Evolutionary conservation across 2,888 invertebrate genomes (phyloP).

Genomic region (Melanophora roralis): DNA sequence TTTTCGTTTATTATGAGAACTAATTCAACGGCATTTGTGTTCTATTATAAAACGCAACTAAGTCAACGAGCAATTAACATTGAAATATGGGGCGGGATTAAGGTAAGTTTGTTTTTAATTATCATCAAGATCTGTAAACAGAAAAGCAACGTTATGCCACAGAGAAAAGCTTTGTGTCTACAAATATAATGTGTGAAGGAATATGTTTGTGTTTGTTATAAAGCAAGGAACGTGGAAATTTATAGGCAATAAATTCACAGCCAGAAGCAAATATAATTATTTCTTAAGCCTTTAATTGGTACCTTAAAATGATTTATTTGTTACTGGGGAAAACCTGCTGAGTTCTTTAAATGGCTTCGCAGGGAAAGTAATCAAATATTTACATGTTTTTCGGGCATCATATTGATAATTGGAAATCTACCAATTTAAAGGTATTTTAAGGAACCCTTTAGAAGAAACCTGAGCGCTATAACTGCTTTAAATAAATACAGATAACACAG

Average conservation of each 20-base stretch:
- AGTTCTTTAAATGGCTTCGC: too few species aligned
- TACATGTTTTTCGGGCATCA: too few species aligned
- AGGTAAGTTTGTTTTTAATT: slow-evolving; percentile 34
- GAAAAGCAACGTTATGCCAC: not conserved
- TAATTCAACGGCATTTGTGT: not conserved
- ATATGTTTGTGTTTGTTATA: not conserved
- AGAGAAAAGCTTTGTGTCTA: too few species aligned
- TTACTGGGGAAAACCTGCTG: too few species aligned
- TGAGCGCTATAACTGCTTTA: too few species aligned
- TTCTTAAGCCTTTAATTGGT: too few species aligned
- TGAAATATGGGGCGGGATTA: slow-evolving; percentile 33
- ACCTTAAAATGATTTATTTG: too few species aligned
- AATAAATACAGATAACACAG: too few species aligned
- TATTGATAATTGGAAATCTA: too few species aligned
- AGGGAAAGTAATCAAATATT: too few species aligned
- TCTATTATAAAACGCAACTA: slow-evolving; percentile 1
- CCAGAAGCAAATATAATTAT: not conserved
- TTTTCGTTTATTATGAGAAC: not conserved
- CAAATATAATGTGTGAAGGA: not conserved
- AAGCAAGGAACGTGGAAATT: not conserved
- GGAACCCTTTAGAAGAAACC: too few species aligned
- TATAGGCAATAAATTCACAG: not conserved
- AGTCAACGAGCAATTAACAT: slow-evolving; percentile 35
- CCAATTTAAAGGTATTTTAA: too few species aligned
- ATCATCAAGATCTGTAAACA: slow-evolving; percentile 32